Conservation (phyloP, 2,888 invertebrate species). For the Sinopyrophorus schimmeli region DNA sequence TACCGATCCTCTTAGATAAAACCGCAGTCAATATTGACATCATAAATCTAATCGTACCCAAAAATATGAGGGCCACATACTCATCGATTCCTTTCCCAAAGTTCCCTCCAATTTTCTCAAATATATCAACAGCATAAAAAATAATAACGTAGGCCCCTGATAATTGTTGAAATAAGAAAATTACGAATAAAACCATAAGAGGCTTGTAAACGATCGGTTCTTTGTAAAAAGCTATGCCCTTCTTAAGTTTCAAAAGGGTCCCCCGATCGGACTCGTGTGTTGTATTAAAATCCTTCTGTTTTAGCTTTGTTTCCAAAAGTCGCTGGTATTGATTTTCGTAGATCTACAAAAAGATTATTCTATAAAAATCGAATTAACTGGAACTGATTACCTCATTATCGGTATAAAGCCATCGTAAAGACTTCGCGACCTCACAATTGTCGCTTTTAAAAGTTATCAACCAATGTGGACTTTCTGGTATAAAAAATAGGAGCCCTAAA, state of each 20-base stretch:
- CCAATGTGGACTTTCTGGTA: slow-evolving; percentile 66
- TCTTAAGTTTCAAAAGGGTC: slow-evolving; percentile 28
- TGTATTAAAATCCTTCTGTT: too few species aligned
- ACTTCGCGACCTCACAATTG: slow-evolving; percentile 46
- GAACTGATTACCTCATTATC: slow-evolving; percentile 46
- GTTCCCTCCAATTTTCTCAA: slow-evolving; percentile 55
- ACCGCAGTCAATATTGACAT: slow-evolving; percentile 58
- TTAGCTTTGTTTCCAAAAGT: slow-evolving; percentile 37
- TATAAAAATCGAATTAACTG: neutral
- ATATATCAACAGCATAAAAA: slow-evolving; percentile 62
- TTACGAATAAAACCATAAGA: slow-evolving; percentile 53
- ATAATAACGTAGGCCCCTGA: slow-evolving; percentile 63
- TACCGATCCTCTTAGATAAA: slow-evolving; percentile 57
- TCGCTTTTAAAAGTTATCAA: slow-evolving; percentile 55
- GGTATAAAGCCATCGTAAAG: slow-evolving; percentile 57
- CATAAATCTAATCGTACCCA: slow-evolving; percentile 59
- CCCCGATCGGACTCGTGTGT: too few species aligned
- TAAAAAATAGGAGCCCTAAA: slow-evolving; percentile 49
- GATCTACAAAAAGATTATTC: slow-evolving; percentile 28
- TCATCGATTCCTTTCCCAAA: slow-evolving; percentile 55
- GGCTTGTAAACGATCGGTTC: slow-evolving; percentile 59
- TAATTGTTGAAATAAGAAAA: slow-evolving; percentile 61
- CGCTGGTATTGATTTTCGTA: slow-evolving; percentile 37
- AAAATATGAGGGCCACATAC: slow-evolving; percentile 56
- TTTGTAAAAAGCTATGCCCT: slow-evolving; percentile 40